Evolutionary conservation across 1,140 invertebrate species (phyloP), one percentile per base, ranked within the genome.

Genomic region (Drosophila ambigua): DNA sequence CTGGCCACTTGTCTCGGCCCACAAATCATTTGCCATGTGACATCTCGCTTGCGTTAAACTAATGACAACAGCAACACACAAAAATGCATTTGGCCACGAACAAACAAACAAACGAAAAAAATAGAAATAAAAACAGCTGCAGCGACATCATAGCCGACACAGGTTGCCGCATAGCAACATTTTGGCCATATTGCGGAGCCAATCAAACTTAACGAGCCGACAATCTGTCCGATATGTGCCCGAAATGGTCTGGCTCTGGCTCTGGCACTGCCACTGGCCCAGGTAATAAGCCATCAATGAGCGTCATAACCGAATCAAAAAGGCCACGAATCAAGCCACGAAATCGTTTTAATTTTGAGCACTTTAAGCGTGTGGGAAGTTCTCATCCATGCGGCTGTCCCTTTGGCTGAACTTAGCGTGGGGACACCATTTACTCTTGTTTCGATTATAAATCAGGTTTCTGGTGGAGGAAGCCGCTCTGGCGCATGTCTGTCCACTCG

Each of bases 1-100:
- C 72, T 44, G 45, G 51, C 55, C 80, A 77, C 49, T 67, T 58
- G 58, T 35, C 26, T 28, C 52, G 58, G 49, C 39, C 58, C 72
- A 85, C 82, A 85, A 85, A 85, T 85, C 82, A 85, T 81, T 80
- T 75, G 74, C 65, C 81, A 81, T 77, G 72, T 85, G 82, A 85
- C 82, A 85, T 81, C 77, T 58, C 79, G 80, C 80, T 68, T 77
- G 76, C 64, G 60, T 77, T 66, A 74, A 77, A 85, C 82, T 85
- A 85, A 85, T 85, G 81, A 80, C 81, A 85, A 80, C 82, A 39
- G 11, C 35, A 11, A 8, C 35, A 39, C 8, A 39, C 11, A 39
- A 9, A 35, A 39, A 13, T 13, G 35, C 35, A 39, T 4, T 9
- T 39, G 35, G 35, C 35, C 13, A 7, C 1, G 20, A 20, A 20